phyloP scores from a whole-genome alignment of 2,113 vertebrate genomes.

The Mionectes macconnelli region DNA sequence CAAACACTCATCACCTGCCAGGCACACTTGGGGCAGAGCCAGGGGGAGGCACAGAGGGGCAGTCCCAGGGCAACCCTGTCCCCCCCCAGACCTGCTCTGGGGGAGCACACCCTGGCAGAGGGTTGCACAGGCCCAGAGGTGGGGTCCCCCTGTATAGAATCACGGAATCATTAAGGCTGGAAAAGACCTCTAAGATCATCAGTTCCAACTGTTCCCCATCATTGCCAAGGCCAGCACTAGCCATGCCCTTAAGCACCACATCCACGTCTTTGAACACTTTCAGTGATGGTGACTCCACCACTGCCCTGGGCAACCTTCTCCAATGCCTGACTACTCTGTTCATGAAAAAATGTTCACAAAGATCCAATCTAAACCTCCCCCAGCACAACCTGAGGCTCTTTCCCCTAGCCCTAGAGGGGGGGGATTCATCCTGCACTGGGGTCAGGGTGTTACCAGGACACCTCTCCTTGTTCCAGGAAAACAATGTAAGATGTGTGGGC shows the following conservation, averaged over 20 bases:
- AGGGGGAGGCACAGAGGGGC: too few species aligned
- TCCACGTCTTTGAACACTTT: background rate
- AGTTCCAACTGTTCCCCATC: background rate
- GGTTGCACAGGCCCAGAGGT: background rate
- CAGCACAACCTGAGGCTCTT: background rate
- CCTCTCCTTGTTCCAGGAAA: background rate
- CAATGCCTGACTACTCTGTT: background rate
- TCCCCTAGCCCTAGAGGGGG: background rate
- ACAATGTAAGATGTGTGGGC: background rate
- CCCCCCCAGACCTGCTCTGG: background rate
- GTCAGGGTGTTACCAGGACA: background rate
- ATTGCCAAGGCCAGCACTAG: background rate
- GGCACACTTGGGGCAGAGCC: too few species aligned
- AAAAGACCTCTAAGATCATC: background rate
- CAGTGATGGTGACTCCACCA: background rate
- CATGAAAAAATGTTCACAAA: background rate
- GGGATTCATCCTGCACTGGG: background rate
- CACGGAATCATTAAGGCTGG: background rate
- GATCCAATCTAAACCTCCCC: background rate
- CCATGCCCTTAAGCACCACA: background rate
- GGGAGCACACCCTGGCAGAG: background rate
- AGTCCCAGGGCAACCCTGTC: background rate
- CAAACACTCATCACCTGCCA: fast-evolving
- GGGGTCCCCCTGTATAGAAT: background rate
- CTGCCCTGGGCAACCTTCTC: background rate